These are phyloP conservation scores for Crepidodera aurea DNA, from an alignment of 2,888 invertebrate species.

Conservation along the genomic window DNA sequence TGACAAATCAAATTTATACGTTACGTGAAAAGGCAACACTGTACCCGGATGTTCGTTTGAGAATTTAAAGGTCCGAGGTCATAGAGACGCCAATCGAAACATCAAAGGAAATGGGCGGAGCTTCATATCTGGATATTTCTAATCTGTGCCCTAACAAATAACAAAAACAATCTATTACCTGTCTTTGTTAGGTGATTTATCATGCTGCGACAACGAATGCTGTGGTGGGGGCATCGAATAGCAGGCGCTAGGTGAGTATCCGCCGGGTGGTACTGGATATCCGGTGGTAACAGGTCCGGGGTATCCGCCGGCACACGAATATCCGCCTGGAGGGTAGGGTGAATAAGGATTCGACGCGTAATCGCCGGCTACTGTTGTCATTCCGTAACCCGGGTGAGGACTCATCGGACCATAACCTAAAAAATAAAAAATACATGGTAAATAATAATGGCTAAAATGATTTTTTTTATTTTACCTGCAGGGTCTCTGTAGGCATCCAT, in stretches of 20 bases:
- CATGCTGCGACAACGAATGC: conserved; percentile 71
- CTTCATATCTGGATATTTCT: too few species aligned
- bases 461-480: conserved; percentile 76
- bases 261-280: conserved; percentile 72
- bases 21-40: too few species aligned
- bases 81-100: too few species aligned
- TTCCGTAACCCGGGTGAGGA: conserved; percentile 86
- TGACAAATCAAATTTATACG: too few species aligned
- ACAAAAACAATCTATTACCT: too few species aligned
- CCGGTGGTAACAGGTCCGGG: conserved; percentile 65
- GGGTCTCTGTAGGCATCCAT: conserved; percentile 88
- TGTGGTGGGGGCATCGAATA: conserved; percentile 91
- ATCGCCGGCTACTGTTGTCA: conserved; percentile 78
- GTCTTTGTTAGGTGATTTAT: conserved; percentile 73
- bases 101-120: too few species aligned
- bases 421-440: conserved; percentile 1
- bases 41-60: too few species aligned
- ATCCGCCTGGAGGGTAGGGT: conserved; percentile 57
- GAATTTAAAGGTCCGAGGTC: too few species aligned
- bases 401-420: conserved; percentile 84
- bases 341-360: conserved; percentile 74
- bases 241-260: conserved; percentile 68
- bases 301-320: conserved; percentile 63
- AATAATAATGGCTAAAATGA: neutral
- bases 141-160: too few species aligned